Conservation (phyloP, 2,888 invertebrate species). For the Polydrusus pterygomalis region DNA sequence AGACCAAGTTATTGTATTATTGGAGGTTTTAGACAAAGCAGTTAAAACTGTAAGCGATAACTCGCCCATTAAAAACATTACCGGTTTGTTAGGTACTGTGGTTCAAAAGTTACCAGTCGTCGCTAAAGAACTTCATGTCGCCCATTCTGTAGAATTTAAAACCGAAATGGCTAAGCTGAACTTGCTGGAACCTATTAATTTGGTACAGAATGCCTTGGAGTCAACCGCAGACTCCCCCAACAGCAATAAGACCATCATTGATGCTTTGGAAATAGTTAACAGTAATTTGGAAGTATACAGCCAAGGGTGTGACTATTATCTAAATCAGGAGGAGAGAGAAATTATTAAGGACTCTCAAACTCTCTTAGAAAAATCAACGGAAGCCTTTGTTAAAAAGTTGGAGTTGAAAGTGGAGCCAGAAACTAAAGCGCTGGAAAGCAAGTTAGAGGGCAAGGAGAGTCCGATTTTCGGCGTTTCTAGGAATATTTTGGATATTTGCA, state of each 20-base stretch:
- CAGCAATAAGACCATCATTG: neutral
- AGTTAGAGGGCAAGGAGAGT: constrained; percentile 37
- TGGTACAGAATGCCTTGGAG: constrained; percentile 19
- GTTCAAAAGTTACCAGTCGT: constrained; percentile 61
- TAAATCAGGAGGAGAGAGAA: constrained; percentile 52
- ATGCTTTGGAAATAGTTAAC: constrained; percentile 32
- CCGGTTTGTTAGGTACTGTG: constrained; percentile 60
- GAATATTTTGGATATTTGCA: constrained; percentile 57
- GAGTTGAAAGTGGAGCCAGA: constrained; percentile 35
- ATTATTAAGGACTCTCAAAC: constrained; percentile 46
- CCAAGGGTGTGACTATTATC: constrained; percentile 40
- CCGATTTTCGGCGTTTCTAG: constrained; percentile 49
- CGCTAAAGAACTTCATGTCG: constrained; percentile 63
- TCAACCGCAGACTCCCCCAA: neutral
- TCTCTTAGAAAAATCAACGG: constrained; percentile 34
- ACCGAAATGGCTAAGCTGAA: constrained; percentile 47
- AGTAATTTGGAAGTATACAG: constrained; percentile 48
- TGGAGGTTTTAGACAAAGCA: constrained; percentile 61
- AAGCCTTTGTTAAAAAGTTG: constrained; percentile 47
- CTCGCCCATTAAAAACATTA: constrained; percentile 62
- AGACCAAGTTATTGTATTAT: constrained; percentile 59
- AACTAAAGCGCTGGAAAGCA: constrained; percentile 32
- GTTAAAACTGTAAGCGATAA: constrained; percentile 58
- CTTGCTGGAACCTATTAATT: constrained; percentile 42
- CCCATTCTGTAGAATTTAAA: constrained; percentile 59